Evolutionary conservation across 2,797 vertebrate genomes (phyloP).

Genomic region (Leptatherina wallacei): DNA sequence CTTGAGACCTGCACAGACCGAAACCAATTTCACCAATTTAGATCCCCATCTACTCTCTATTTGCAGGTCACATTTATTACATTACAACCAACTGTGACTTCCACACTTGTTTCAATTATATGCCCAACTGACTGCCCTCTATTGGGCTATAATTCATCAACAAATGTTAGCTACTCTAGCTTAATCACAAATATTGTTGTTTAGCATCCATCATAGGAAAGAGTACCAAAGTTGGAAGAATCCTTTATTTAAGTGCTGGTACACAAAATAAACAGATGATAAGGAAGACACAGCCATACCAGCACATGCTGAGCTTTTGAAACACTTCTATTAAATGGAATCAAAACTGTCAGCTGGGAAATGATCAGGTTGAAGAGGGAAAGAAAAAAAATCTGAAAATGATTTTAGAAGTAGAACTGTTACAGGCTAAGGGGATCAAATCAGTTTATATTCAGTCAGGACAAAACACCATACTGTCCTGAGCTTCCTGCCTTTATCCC

Average conservation of each 20-base stretch:
- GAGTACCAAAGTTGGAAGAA: not conserved
- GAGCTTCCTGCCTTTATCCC: conserved; percentile 45
- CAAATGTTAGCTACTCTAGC: conserved; percentile 9
- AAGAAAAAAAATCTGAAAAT: conserved; percentile 20
- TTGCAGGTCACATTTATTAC: too few species aligned
- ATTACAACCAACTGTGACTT: conserved; percentile 21
- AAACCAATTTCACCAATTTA: too few species aligned
- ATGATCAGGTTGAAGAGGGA: conserved; percentile 15
- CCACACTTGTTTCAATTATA: conserved; percentile 18
- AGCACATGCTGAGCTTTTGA: not conserved
- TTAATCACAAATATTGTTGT: conserved; percentile 6
- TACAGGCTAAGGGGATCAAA: conserved; percentile 62
- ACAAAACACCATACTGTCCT: conserved; percentile 56
- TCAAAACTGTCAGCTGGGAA: not conserved
- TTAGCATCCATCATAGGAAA: not conserved
- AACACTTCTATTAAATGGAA: conserved; percentile 14
- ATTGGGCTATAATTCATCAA: conserved; percentile 24
- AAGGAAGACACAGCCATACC: not conserved
- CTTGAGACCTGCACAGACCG: not conserved
- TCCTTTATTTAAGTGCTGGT: not conserved
- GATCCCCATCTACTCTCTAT: too few species aligned
- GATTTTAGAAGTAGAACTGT: conserved; percentile 40
- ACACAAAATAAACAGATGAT: not conserved
- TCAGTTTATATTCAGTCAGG: conserved; percentile 76
- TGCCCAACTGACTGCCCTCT: not conserved